phyloP scores from a whole-genome alignment of 2,797 vertebrate species.

The Helostoma temminkii region DNA sequence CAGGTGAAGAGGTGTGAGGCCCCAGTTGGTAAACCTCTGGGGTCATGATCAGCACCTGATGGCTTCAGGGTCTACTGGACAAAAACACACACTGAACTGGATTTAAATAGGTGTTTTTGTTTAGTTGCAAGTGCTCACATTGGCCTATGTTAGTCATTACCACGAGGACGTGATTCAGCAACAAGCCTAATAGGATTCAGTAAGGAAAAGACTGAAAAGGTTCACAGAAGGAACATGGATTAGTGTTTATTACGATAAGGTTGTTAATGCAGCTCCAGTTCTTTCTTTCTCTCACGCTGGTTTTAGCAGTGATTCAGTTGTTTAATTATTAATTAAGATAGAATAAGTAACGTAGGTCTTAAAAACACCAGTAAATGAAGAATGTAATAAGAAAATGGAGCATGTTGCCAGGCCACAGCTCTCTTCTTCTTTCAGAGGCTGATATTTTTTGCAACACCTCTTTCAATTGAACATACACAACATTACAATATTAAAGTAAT shows the following conservation, averaged over 20 bases:
- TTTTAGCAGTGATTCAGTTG: neutral
- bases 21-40: slow-evolving; percentile 47
- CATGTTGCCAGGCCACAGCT: neutral
- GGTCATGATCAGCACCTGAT: slow-evolving; percentile 6
- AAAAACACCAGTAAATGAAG: neutral
- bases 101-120: slow-evolving; percentile 10
- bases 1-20: slow-evolving; percentile 43
- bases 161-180: neutral
- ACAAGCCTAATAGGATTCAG: too few relatives aligned
- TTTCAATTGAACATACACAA: too few relatives aligned
- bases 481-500: too few relatives aligned
- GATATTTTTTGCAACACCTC: neutral
- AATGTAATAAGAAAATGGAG: neutral
- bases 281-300: neutral
- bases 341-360: neutral
- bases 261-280: neutral
- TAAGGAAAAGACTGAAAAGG: too few relatives aligned
- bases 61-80: slow-evolving; percentile 13
- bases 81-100: slow-evolving; percentile 4
- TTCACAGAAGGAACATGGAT: too few relatives aligned
- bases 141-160: neutral
- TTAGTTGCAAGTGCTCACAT: slow-evolving; percentile 16
- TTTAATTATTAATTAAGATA: neutral
- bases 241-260: neutral
- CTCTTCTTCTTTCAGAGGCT: too few relatives aligned